Base-by-base conservation (phyloP, 2,888 invertebrate genomes). In the Caenorhabditis panamensis region DNA sequence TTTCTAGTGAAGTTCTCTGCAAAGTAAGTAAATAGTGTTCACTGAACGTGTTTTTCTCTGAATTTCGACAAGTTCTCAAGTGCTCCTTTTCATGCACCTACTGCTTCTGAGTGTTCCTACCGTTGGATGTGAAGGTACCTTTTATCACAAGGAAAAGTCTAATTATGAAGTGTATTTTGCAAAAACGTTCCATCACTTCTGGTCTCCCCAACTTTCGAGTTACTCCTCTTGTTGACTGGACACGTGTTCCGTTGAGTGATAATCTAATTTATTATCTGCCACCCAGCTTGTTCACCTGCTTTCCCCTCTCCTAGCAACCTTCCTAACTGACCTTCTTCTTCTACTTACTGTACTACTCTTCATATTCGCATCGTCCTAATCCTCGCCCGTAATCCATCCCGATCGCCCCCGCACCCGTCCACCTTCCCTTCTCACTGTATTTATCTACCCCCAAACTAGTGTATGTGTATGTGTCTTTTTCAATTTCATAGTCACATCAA, bases 301-400 rank as follows among this genome's bases (percentile, higher is more conserved):
- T 37, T 26, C 8, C 51, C 51, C 53, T 20, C 37, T 44, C 22
- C 18, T 51, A 41, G 41, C 41, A 41, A 41, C 41, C 41, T 11
- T 2, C 41, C 62, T 31, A 13, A 24, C 5, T 22, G 37, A 61
- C 41, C 44, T 26, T 53, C 31, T 54, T 16, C 36, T 8, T 16
- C 31, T 26, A 24, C 26, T 53, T 11, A 31, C 31, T 56, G 28
- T 28, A 28, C 20, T 11, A 13, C n/a, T 16, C 36, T 28, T n/a
- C 54, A 31, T 24, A 28, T 31, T 20, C 37, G 13, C 13, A 11
- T 22, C 28, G n/a, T 53, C 64, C 64, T 73, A 73, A 73, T 73
- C 72, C 71, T 44, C 53, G 54, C 53, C 62, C 72, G 64, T 73
- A 64, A n/a, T n/a, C n/a, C n/a, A 63, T 63, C 72, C 64, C 64